These are phyloP conservation scores for Macroglossus sobrinus DNA, from an alignment of 2,113 vertebrate genomes.

Conservation along the genomic window DNA sequence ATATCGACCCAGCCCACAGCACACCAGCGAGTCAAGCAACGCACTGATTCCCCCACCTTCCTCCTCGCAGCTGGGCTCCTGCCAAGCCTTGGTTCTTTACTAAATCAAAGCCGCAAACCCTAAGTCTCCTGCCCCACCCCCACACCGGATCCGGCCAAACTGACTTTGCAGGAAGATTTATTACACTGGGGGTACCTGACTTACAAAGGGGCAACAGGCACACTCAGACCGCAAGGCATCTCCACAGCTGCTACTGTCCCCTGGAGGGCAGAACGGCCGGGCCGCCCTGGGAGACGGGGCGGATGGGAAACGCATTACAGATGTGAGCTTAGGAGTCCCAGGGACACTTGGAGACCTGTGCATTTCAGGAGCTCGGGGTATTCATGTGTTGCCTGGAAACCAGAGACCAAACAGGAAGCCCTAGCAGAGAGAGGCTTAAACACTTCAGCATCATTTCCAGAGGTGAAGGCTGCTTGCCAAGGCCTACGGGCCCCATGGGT, in stretches of 20 bases:
- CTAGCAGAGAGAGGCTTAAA: constrained; percentile 72
- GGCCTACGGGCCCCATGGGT: constrained; percentile 53
- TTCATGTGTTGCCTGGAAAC: constrained; percentile 82
- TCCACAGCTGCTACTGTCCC: constrained; percentile 55
- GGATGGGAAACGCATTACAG: constrained; percentile 82
- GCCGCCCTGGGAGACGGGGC: constrained; percentile 71
- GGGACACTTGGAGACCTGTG: constrained; percentile 73
- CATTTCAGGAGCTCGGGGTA: constrained; percentile 75
- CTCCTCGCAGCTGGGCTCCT: neutral
- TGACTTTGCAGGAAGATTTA: constrained; percentile 76
- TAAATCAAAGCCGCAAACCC: constrained; percentile 69
- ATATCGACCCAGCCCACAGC: neutral
- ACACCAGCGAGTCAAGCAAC: neutral
- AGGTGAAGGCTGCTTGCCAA: constrained; percentile 75
- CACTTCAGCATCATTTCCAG: constrained; percentile 77
- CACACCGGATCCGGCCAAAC: constrained; percentile 9
- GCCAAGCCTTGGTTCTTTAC: constrained; percentile 64
- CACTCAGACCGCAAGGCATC: constrained; percentile 51
- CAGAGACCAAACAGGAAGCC: constrained; percentile 82
- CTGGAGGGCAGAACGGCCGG: constrained; percentile 67
- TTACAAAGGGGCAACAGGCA: neutral
- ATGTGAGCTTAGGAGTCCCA: constrained; percentile 70
- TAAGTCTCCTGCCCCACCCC: constrained; percentile 47
- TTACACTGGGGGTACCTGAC: constrained; percentile 70
- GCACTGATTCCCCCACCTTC: neutral